These are phyloP conservation scores for Erithacus rubecula DNA, from an alignment of 2,797 vertebrate genomes.

Conservation along the genomic window DNA sequence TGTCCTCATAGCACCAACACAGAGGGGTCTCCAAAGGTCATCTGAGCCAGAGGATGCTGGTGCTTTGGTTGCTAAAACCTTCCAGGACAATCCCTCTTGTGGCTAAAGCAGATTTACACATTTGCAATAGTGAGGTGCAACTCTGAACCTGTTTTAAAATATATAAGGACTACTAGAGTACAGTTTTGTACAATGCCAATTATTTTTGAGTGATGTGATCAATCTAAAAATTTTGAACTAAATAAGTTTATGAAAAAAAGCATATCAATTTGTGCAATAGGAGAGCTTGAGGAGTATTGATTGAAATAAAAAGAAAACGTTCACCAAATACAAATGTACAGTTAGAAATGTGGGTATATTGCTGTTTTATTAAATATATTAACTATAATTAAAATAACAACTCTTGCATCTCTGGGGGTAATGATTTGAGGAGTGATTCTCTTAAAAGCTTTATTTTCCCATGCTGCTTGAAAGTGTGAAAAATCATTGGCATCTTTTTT, in stretches of 20 bases:
- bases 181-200: background rate
- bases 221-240: background rate
- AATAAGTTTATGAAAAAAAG: background rate
- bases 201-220: background rate
- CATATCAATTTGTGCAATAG: background rate
- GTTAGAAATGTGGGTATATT: background rate
- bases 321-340: background rate
- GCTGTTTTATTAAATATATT: background rate
- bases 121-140: background rate
- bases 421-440: background rate
- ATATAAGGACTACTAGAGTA: background rate
- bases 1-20: accelerated
- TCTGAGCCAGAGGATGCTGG: background rate
- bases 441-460: background rate
- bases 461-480: background rate
- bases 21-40: no score
- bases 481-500: background rate
- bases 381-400: background rate
- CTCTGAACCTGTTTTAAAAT: background rate
- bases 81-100: background rate
- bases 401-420: background rate
- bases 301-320: background rate
- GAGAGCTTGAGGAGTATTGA: background rate
- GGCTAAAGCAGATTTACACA: background rate
- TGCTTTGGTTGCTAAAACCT: accelerated